Base-by-base conservation (phyloP, 2,797 vertebrate genomes). In the Ctenopoma kingsleyae region DNA sequence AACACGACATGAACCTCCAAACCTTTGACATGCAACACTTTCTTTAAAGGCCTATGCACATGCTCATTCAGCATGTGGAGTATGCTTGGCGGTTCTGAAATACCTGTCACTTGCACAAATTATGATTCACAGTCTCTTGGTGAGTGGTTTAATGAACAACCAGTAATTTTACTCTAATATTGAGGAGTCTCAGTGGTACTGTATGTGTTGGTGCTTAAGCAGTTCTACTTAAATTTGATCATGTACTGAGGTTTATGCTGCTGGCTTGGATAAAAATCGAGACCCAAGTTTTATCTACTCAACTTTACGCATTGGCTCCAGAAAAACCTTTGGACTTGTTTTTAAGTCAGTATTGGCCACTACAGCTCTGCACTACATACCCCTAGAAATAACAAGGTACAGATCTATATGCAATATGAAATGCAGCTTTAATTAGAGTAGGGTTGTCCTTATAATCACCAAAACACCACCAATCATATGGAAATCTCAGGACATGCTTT, bases 211-310 rank as follows among this genome's bases (percentile, higher is more conserved):
- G 12, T 56, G 43, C 35, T 23, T 23, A 15, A 38, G 25, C 10
- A 46, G 23, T 55, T 1, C 8, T 36, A 36, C 3, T 11, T 36
- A 12, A 36, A 36, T 11, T 12, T 36, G 35, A 36, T 27, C 58
- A 19, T 44, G 25, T 55, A n/a, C 10, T 43, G 15, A 2, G 32
- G 30, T 41, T 20, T 64, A 19, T 17, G 32, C 46, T 46, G 66
- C 27, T 36, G 38, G 72, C 44, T 40, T 38, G 54, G 68, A 52
- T 23, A 41, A 41, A 16, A 6, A 41, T 17, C 2, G 30, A 32
- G 30, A 32, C 35, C 9, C 38, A 55, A 62, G 51, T 48, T 56
- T 71, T 74, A 61, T 76, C 57, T 56, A 2, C 59, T 50, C 23
- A 56, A 35, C 55, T 64, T 70, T 58, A 58, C 62, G 78, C 5